Evolutionary conservation across 2,888 invertebrate species (phyloP).

Genomic region (Actias luna): DNA sequence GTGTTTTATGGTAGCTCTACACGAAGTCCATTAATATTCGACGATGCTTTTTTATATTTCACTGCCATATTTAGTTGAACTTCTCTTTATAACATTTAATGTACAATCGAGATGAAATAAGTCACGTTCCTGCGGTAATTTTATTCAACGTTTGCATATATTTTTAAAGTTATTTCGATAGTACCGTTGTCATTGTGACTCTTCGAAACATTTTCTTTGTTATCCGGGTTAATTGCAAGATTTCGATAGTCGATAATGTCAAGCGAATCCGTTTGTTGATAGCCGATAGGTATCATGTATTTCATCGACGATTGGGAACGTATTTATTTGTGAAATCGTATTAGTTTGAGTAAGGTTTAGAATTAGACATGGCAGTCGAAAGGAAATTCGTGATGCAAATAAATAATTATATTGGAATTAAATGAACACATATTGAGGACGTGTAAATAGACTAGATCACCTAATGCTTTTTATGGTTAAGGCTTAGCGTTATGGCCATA

Average conservation of each 20-base stretch:
- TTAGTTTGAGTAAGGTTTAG: neutral
- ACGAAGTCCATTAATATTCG: constrained; percentile 38
- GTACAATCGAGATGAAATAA: constrained; percentile 36
- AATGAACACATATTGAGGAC: too few species aligned
- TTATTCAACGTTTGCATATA: constrained; percentile 20
- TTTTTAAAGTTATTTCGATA: constrained; percentile 11
- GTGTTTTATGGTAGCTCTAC: constrained; percentile 20
- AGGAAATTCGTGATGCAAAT: too few species aligned
- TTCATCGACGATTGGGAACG: neutral
- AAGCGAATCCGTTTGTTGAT: constrained; percentile 8
- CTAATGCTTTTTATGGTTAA: too few species aligned
- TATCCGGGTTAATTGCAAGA: constrained; percentile 19
- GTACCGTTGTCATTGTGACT: constrained; percentile 8
- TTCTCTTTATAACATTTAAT: constrained; percentile 21
- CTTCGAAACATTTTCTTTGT: constrained; percentile 15
- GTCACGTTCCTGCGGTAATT: constrained; percentile 23
- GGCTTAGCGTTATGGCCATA: too few species aligned
- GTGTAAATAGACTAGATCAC: too few species aligned
- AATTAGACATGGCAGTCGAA: neutral
- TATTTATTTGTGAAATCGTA: neutral
- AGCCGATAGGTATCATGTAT: neutral
- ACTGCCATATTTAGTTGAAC: constrained; percentile 24
- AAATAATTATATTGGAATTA: too few species aligned
- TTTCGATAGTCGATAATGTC: constrained; percentile 11
- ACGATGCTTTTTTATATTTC: constrained; percentile 30